These are phyloP conservation scores for Elysia chlorotica DNA, from an alignment of 1,140 invertebrate genomes.

Conservation along the genomic window DNA sequence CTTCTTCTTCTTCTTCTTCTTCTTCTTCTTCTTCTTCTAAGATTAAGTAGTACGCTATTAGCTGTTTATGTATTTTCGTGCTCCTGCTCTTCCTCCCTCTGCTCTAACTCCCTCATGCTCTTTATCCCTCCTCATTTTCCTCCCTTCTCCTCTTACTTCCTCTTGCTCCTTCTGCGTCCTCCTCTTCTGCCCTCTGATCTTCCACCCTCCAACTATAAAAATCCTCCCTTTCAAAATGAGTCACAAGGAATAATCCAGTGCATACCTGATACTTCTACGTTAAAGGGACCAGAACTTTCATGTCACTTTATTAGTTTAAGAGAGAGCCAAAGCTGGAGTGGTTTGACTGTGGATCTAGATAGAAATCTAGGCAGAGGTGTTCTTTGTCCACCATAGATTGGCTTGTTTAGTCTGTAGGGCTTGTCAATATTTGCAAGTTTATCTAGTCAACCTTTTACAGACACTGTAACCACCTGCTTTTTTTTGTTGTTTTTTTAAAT, in stretches of 20 bases:
- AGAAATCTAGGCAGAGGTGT: neutral
- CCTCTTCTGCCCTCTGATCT: neutral
- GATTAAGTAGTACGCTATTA: no score
- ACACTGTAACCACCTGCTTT: no score
- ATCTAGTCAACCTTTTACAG: no score
- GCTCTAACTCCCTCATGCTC: constrained; percentile 1
- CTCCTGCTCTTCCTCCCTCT: neutral
- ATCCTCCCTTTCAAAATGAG: neutral
- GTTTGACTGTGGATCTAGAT: neutral
- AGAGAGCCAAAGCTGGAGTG: neutral
- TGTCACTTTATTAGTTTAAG: neutral
- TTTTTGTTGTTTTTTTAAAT: no score
- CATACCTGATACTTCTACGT: neutral
- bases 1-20: neutral
- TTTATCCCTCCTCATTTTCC: constrained; percentile 1
- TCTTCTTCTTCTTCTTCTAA: neutral
- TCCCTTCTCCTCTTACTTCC: constrained; percentile 12
- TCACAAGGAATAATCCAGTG: neutral
- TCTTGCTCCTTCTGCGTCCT: neutral
- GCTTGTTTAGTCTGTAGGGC: no score
- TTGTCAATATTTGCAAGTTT: no score
- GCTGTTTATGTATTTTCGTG: neutral
- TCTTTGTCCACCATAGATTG: no score
- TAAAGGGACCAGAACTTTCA: neutral
- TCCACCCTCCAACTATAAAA: neutral